phyloP scores from a whole-genome alignment of 2,113 vertebrate genomes.

The Danio rerio region DNA sequence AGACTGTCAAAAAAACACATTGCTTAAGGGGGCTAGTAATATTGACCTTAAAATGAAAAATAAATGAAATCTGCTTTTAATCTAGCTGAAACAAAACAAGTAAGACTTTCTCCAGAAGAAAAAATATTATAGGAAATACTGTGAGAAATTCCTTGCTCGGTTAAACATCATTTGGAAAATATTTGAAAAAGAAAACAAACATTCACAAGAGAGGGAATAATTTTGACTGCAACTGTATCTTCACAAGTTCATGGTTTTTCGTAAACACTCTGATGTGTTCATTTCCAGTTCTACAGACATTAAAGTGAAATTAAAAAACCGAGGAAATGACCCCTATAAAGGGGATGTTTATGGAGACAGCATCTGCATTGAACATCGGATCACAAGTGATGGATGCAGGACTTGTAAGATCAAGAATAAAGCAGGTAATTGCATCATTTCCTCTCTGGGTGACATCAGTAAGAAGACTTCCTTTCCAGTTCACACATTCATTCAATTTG shows the following conservation, averaged over 20 bases:
- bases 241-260: background rate
- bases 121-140: too few relatives aligned
- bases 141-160: too few relatives aligned
- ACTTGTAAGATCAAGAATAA: slow-evolving; percentile 84
- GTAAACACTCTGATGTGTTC: background rate
- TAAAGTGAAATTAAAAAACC: slow-evolving; percentile 83
- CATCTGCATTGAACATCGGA: slow-evolving; percentile 83
- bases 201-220: too few relatives aligned
- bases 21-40: too few relatives aligned
- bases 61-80: too few relatives aligned
- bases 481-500: slow-evolving; percentile 1
- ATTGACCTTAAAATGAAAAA: too few relatives aligned
- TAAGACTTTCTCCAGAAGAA: too few relatives aligned
- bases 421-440: slow-evolving; percentile 72
- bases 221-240: background rate
- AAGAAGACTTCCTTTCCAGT: background rate
- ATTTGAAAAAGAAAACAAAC: too few relatives aligned
- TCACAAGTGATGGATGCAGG: slow-evolving; percentile 82
- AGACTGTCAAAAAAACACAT: too few relatives aligned
- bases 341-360: slow-evolving; percentile 79
- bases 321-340: slow-evolving; percentile 86
- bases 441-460: background rate
- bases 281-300: slow-evolving; percentile 83
- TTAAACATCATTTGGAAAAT: too few relatives aligned
- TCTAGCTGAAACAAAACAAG: too few relatives aligned